Evolutionary conservation across 2,888 invertebrate genomes (phyloP).

Genomic region (Trichogramma evanescens): DNA sequence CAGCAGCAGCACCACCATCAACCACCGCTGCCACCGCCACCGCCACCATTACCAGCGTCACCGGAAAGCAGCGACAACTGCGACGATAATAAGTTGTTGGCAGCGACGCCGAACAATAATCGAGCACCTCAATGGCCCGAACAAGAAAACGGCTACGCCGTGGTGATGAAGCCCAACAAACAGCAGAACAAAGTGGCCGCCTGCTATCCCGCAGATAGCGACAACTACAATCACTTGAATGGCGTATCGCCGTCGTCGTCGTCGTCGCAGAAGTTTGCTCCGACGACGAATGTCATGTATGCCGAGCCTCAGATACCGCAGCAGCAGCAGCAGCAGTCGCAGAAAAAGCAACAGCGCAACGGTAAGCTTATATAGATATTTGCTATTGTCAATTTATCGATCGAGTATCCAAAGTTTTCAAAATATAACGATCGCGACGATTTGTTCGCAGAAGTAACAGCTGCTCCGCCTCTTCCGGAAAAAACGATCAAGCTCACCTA

Average conservation of each 20-base stretch:
- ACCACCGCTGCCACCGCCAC: constrained; percentile 3
- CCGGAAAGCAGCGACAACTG: constrained; percentile 7
- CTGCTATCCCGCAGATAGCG: constrained; percentile 46
- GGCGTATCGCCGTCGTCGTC: no score
- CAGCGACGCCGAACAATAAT: constrained; percentile 36
- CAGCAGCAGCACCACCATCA: constrained; percentile 16
- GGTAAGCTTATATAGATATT: not conserved
- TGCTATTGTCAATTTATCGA: no score
- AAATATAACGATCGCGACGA: no score
- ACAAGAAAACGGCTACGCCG: constrained; percentile 48
- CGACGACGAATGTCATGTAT: not conserved
- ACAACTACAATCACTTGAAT: constrained; percentile 28
- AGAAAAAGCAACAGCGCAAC: constrained; percentile 12
- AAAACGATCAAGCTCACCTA: constrained; percentile 17
- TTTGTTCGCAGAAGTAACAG: not conserved
- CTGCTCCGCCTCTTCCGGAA: constrained; percentile 11
- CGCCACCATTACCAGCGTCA: constrained; percentile 7
- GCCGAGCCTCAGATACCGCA: not conserved
- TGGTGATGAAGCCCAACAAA: constrained; percentile 47
- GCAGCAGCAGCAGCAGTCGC: constrained; percentile 18
- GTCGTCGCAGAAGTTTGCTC: no score
- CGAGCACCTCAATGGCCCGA: constrained; percentile 32
- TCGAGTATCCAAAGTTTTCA: no score
- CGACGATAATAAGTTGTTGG: constrained; percentile 8
- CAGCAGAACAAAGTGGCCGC: constrained; percentile 37